These are phyloP conservation scores for Tryphoninae sp. DNA, from an alignment of 2,888 invertebrate species.

Conservation along the genomic window DNA sequence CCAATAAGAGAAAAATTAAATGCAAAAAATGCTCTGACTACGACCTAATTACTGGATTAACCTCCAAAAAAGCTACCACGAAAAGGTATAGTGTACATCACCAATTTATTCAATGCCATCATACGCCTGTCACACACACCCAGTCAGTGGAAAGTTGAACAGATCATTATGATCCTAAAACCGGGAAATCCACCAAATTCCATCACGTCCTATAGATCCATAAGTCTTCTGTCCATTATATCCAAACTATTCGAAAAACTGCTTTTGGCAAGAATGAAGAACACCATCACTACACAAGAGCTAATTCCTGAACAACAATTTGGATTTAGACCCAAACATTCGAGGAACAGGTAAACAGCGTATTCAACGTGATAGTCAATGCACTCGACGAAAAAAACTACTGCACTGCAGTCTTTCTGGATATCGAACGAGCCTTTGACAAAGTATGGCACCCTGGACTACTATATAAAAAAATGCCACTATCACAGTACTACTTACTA, in stretches of 20 bases:
- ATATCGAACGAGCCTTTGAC: slow-evolving; percentile 66
- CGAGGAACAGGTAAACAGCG: slow-evolving; percentile 63
- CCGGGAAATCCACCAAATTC: slow-evolving; percentile 55
- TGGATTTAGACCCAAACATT: neutral
- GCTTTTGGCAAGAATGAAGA: neutral
- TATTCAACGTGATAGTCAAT: slow-evolving; percentile 55
- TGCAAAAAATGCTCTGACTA: slow-evolving; percentile 66
- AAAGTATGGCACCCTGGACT: slow-evolving; percentile 67
- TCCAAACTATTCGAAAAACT: slow-evolving; percentile 7
- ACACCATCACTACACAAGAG: neutral
- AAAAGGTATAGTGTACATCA: slow-evolving; percentile 65
- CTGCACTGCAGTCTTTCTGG: slow-evolving; percentile 64
- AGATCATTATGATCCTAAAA: too few species aligned
- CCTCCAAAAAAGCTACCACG: slow-evolving; percentile 67
- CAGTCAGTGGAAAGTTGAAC: too few species aligned
- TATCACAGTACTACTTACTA: slow-evolving; percentile 55
- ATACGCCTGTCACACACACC: slow-evolving; percentile 62
- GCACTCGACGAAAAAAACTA: slow-evolving; percentile 62
- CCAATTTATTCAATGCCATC: slow-evolving; percentile 68
- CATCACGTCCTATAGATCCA: neutral
- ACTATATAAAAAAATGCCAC: slow-evolving; percentile 60
- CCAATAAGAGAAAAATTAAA: neutral
- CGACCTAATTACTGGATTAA: slow-evolving; percentile 48
- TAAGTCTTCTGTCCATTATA: neutral
- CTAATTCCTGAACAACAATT: slow-evolving; percentile 24